These are phyloP conservation scores for Papilio gigon DNA, from an alignment of 2,888 invertebrate species.

Conservation along the genomic window DNA sequence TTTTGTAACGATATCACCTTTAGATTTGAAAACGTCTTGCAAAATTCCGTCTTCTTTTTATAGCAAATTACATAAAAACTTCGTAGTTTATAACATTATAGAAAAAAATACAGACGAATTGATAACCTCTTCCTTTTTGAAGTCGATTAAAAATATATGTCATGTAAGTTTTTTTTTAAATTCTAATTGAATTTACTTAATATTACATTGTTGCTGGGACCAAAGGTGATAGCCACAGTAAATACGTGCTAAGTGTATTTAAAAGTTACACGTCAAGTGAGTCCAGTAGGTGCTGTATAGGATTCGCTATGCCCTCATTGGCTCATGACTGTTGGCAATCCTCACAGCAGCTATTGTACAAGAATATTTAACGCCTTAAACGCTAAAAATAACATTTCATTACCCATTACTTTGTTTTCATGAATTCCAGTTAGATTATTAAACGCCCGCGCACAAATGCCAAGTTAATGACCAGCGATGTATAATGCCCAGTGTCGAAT, in stretches of 20 bases:
- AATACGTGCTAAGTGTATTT: neutral
- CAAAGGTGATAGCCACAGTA: neutral
- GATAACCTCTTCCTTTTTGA: too few species aligned
- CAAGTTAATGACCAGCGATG: conserved; percentile 20
- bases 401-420: conserved; percentile 38
- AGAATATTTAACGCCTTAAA: conserved; percentile 30
- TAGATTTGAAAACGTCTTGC: too few species aligned
- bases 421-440: conserved; percentile 44
- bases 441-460: conserved; percentile 43
- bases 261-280: neutral
- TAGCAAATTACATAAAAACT: too few species aligned
- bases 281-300: conserved; percentile 10
- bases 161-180: neutral
- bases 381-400: conserved; percentile 36
- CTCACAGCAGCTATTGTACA: conserved; percentile 4
- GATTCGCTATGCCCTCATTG: conserved; percentile 34
- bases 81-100: too few species aligned
- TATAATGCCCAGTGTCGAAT: conserved; percentile 15
- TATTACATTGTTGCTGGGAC: too few species aligned
- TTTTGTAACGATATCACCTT: neutral
- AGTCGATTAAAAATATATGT: too few species aligned
- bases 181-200: neutral
- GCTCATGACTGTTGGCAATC: neutral
- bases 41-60: too few species aligned
- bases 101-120: too few species aligned